Evolutionary conservation across 2,888 invertebrate genomes (phyloP), one percentile per base, ranked within the genome.

Genomic region (Anarsia innoxiella): DNA sequence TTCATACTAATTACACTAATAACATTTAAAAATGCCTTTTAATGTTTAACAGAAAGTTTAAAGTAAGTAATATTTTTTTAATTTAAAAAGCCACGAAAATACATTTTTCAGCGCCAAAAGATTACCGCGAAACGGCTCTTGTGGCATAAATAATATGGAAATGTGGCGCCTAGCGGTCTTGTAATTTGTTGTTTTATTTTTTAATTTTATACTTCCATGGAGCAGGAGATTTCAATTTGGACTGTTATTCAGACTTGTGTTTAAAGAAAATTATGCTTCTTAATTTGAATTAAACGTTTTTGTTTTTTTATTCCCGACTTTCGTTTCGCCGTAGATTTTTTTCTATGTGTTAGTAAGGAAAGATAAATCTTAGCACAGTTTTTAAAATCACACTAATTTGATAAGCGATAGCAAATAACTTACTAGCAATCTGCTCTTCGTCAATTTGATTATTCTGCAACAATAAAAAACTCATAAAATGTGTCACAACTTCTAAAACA

Each of bases 371-470:
- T n/a, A n/a, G n/a, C n/a, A n/a, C n/a, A n/a, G n/a, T n/a, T n/a
- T n/a, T n/a, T n/a, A n/a, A n/a, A n/a, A n/a, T n/a, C n/a, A n/a
- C n/a, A n/a, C n/a, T n/a, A n/a, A n/a, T n/a, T n/a, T n/a, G n/a
- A n/a, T n/a, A n/a, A n/a, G n/a, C n/a, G n/a, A n/a, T n/a, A n/a
- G n/a, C n/a, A 26, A 26, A 26, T 3, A 45, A 82, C 84, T 84
- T 52, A 86, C 86, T 85, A 39, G 80, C 69, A 32, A 85, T 78
- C 56, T 86, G 85, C 52, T 85, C 86, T 44, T 86, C 84, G 45
- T 86, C 86, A 30, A 78, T 64, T 56, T 75, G 75, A 37, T 57
- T 71, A 28, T 61, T 70, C 72, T 80, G 76, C 40, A 73, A 44
- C 53, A 44, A 49, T 45, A 36, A 39, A 31, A 27, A 12, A 27